Evolutionary conservation across 2,888 invertebrate genomes (phyloP).

Genomic region (Eledona agricola): DNA sequence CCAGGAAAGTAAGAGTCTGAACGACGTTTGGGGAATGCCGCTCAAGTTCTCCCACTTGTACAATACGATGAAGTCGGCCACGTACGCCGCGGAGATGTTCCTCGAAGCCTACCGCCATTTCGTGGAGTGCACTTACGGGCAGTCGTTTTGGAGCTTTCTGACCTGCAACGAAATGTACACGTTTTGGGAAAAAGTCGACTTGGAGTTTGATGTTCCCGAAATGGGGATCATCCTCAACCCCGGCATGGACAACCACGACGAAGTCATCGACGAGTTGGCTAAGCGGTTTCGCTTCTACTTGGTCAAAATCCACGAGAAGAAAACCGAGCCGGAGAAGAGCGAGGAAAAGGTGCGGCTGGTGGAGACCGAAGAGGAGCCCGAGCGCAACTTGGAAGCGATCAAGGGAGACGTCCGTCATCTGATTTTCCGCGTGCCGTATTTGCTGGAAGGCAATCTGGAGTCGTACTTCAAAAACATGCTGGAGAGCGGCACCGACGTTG

Average conservation of each 20-base stretch:
- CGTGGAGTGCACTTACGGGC: conserved; percentile 12
- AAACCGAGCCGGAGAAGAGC: conserved; percentile 5
- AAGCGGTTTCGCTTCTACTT: conserved; percentile 30
- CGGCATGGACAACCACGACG: conserved; percentile 63
- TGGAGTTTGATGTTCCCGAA: conserved; percentile 66
- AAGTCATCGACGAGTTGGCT: conserved; percentile 57
- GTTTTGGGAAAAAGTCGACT: conserved; percentile 41
- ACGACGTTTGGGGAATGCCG: conserved; percentile 47
- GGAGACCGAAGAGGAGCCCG: neutral
- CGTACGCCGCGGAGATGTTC: conserved; percentile 41
- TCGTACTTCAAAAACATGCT: conserved; percentile 26
- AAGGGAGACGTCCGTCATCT: conserved; percentile 24
- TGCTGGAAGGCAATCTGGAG: conserved; percentile 32
- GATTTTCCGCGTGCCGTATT: conserved; percentile 34
- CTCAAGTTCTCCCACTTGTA: conserved; percentile 63
- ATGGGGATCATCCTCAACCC: conserved; percentile 68
- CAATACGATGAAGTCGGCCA: conserved; percentile 53
- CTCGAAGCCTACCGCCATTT: conserved; percentile 43
- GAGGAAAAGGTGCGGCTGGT: neutral
- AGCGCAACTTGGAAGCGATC: conserved; percentile 11
- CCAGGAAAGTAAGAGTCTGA: conserved; percentile 23
- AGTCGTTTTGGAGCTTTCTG: conserved; percentile 29
- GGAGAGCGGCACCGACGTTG: conserved; percentile 24
- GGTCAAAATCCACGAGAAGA: conserved; percentile 22
- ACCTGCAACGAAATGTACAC: conserved; percentile 45